Base-by-base conservation (phyloP, 2,113 vertebrate species). In the Melanotaenia duboulayi region DNA sequence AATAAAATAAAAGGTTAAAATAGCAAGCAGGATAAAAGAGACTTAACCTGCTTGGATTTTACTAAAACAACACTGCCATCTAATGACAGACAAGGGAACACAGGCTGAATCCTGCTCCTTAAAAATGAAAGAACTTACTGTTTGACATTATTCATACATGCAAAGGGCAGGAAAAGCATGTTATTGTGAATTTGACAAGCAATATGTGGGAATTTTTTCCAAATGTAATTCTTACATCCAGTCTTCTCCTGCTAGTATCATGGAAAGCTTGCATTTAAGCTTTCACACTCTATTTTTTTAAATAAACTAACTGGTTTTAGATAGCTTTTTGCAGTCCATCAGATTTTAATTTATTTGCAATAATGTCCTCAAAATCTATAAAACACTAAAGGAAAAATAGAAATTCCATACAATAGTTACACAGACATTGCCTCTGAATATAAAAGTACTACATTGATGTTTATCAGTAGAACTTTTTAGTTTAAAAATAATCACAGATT, bases 1-100 rank as follows among this genome's bases (percentile, higher is more conserved):
- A 78, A 54, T 48, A 24, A 54, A 32, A 58, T 17, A 10, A 55
- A 7, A 49, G 58, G 39, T 22, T 60, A 2, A 65, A 8, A 13
- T 16, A 7, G 5, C 8, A 5, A 0, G 60, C 42, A n/a, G 20
- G 32, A 42, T 35, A 20, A 44, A 8, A 14, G 3, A 1, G 37
- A 52, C 12, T n/a, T 9, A 9, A 23, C 9, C 20, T 55, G 12
- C 19, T 19, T 69, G 37, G 46, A 9, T 12, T 76, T 81, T 67
- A 64, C 50, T 51, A 74, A 82, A 65, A 82, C 90, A 91, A 88
- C 84, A 90, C 87, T 93, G 92, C 91, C 94, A 93, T 87, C 93
- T 94, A 90, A 65, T 85, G 93, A 55, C 54, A 70, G 4, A 60
- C 12, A 17, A n/a, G 2, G 4, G 37, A 11, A 54, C 59, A 84